These are phyloP conservation scores for Raja brachyura DNA, from an alignment of 2,113 vertebrate species.

Conservation along the genomic window DNA sequence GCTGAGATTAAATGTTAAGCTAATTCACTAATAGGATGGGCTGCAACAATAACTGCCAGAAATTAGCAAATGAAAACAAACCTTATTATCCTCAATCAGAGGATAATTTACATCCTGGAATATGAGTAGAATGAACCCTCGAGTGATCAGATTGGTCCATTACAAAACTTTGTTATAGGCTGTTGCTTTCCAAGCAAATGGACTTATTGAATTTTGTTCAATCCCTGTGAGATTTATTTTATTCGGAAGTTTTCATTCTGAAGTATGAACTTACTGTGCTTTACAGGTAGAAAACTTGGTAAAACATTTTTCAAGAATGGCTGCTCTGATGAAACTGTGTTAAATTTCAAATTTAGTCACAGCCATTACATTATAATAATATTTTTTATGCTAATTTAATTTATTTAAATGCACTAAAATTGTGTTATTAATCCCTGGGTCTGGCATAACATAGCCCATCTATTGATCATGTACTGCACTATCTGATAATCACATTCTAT, in stretches of 20 bases:
- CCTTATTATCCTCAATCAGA: not conserved
- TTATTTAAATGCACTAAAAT: constrained; percentile 15
- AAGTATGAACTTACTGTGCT: not conserved
- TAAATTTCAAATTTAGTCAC: not conserved
- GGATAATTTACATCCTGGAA: not conserved
- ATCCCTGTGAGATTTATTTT: not conserved
- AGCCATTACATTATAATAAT: not conserved
- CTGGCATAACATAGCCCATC: not conserved
- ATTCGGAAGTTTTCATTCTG: not conserved
- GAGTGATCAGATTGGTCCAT: not conserved
- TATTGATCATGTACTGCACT: constrained; percentile 10
- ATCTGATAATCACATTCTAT: not conserved
- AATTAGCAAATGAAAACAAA: not conserved
- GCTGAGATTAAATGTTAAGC: not conserved
- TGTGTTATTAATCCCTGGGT: not conserved
- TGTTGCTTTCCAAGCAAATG: not conserved
- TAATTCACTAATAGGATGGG: not conserved
- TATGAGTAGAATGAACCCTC: not conserved
- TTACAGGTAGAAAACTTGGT: not conserved
- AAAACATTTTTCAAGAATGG: not conserved
- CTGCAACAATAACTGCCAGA: not conserved
- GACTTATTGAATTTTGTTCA: not conserved
- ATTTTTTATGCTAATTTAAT: constrained; percentile 18
- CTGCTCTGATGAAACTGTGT: not conserved
- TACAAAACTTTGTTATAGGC: not conserved